Evolutionary conservation across 2,797 vertebrate species (phyloP).

Genomic region (Taeniopygia guttata): DNA sequence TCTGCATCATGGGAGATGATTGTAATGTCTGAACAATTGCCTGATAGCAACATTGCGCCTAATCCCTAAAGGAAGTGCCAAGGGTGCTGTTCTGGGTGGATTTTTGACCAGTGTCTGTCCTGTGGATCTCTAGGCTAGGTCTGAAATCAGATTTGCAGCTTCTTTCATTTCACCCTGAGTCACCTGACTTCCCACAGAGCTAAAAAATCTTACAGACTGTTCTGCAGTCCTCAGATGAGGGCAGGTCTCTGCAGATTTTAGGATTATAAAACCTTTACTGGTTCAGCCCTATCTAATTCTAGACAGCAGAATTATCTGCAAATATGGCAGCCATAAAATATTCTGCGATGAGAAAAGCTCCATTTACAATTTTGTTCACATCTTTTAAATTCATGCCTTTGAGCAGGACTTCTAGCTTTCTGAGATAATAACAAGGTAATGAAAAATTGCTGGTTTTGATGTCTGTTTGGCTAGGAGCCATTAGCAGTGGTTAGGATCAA

Average conservation of each 20-base stretch:
- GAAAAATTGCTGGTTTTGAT: slow-evolving; percentile 44
- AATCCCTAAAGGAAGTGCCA: not conserved
- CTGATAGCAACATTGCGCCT: not conserved
- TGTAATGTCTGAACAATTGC: not conserved
- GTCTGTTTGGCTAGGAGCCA: slow-evolving; percentile 27
- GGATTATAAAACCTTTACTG: not conserved
- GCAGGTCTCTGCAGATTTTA: not conserved
- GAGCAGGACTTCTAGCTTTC: not conserved
- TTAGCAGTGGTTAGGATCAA: slow-evolving; percentile 10
- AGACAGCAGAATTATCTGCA: not conserved
- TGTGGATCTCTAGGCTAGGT: not conserved
- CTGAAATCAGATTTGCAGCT: not conserved
- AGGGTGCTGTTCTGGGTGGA: not conserved
- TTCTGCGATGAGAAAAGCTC: not conserved
- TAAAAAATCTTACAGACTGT: not conserved
- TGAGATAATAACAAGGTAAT: not conserved
- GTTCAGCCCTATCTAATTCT: not conserved
- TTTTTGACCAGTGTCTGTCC: not conserved
- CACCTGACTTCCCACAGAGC: not conserved
- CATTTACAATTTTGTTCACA: not conserved
- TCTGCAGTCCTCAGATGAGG: not conserved
- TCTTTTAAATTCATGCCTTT: slow-evolving; percentile 1
- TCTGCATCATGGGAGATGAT: not conserved
- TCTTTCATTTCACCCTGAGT: not conserved
- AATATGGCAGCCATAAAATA: not conserved